phyloP scores from a whole-genome alignment of 2,113 vertebrate species.

The Oncorhynchus masou region DNA sequence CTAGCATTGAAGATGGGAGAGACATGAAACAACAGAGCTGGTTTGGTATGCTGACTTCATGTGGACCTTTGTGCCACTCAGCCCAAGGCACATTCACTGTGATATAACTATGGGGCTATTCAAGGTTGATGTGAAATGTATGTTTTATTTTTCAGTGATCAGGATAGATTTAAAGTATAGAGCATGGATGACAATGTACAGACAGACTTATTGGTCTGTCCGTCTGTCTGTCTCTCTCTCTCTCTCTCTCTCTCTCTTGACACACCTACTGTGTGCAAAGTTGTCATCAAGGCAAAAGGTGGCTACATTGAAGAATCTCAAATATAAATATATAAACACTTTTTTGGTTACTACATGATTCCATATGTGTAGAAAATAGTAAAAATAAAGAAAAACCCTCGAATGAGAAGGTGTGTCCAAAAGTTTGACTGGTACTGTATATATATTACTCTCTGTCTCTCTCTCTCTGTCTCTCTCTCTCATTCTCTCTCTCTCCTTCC shows the following conservation, averaged over 20 bases:
- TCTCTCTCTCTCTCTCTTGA: background rate
- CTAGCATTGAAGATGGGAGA: background rate
- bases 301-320: too few species aligned
- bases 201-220: too few species aligned
- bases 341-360: too few species aligned
- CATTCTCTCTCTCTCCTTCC: background rate
- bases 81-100: background rate
- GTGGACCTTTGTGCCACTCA: background rate
- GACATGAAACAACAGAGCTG: background rate
- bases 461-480: too few species aligned
- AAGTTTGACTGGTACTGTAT: too few species aligned
- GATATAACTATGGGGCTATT: conserved; percentile 23
- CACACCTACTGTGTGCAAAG: too few species aligned
- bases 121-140: conserved; percentile 51
- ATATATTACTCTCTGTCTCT: background rate
- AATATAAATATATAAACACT: too few species aligned
- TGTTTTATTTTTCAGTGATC: conserved; percentile 21
- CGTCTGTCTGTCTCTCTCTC: background rate
- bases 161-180: background rate
- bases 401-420: too few species aligned
- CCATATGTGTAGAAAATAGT: too few species aligned
- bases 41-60: background rate
- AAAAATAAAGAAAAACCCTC: too few species aligned
- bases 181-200: background rate
- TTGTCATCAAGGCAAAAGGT: too few species aligned